phyloP scores from a whole-genome alignment of 1,140 invertebrate species.

The silkworm (Bombyx mori) region ASM3026992v2 NC_085123.1:7421001-7421500 shows the following conservation, averaged over 20 bases:
- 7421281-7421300: constrained; percentile 76
- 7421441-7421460: constrained; percentile 74
- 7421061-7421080: constrained; percentile 68
- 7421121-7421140: constrained; percentile 86
- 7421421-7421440: constrained; percentile 77
- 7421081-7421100: constrained; percentile 75
- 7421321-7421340: constrained; percentile 83
- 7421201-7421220: constrained; percentile 84
- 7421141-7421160: constrained; percentile 74
- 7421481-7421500: constrained; percentile 79
- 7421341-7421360: constrained; percentile 78
- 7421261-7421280: constrained; percentile 81
- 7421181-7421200: constrained; percentile 85
- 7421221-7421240: constrained; percentile 79
- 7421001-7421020: constrained; percentile 80
- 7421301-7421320: constrained; percentile 80
- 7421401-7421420: constrained; percentile 78
- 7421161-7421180: constrained; percentile 75
- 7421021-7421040: constrained; percentile 74
- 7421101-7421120: constrained; percentile 81
- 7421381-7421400: constrained; percentile 81
- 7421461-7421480: constrained; percentile 83
- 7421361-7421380: constrained; percentile 74
- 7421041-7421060: constrained; percentile 75
- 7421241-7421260: constrained; percentile 84